Conservation (phyloP, 2,888 invertebrate genomes). For the Beris morrisii region DNA sequence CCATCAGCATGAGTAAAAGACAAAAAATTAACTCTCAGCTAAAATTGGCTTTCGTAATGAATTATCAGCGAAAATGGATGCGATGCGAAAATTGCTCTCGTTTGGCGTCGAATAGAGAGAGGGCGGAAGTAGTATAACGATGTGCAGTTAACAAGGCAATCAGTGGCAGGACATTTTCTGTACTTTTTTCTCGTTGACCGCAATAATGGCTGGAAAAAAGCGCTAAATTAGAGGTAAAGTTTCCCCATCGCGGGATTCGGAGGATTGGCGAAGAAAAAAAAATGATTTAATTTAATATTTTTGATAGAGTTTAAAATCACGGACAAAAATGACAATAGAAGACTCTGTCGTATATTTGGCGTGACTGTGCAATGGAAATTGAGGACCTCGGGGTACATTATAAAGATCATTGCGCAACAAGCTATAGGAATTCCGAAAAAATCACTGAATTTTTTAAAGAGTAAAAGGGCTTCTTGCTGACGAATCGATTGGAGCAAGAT, state of each 20-base stretch:
- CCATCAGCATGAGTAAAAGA: slow-evolving; percentile 14
- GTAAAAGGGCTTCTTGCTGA: too few species aligned
- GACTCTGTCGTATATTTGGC: too few species aligned
- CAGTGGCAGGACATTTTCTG: neutral
- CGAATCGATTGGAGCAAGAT: too few species aligned
- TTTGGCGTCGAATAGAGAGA: neutral
- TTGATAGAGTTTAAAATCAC: neutral
- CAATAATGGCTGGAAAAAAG: slow-evolving; percentile 14
- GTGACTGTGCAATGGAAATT: too few species aligned
- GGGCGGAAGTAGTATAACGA: neutral
- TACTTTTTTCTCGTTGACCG: neutral
- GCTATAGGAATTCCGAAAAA: too few species aligned
- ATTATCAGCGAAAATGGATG: slow-evolving; percentile 34
- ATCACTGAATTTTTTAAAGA: too few species aligned
- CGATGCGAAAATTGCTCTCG: neutral
- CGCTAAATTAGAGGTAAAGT: slow-evolving; percentile 15
- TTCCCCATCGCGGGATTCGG: neutral
- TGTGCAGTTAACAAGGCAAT: slow-evolving; percentile 7
- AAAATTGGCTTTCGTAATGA: slow-evolving; percentile 37
- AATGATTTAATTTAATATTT: slow-evolving; percentile 20
- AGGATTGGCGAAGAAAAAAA: neutral
- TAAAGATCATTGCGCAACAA: too few species aligned
- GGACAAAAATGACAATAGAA: too few species aligned
- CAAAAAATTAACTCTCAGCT: slow-evolving; percentile 35
- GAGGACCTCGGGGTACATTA: too few species aligned